Evolutionary conservation across 2,113 vertebrate species (phyloP).

Genomic region (Phocoena phocoena): DNA sequence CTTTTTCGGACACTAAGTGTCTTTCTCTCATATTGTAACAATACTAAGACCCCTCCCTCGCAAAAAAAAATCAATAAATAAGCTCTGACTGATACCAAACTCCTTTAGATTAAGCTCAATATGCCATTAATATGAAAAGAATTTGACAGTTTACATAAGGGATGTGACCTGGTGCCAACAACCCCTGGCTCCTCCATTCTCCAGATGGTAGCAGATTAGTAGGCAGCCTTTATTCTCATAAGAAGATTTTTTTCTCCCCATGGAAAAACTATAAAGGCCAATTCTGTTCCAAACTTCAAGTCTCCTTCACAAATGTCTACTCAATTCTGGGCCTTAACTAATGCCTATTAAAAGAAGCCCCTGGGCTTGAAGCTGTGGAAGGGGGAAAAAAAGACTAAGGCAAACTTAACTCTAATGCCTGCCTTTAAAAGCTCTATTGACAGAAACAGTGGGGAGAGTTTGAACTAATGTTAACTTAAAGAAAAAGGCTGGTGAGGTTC

Average conservation of each 20-base stretch:
- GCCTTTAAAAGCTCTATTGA: conserved; percentile 85
- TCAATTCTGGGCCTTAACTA: conserved; percentile 87
- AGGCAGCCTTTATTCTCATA: conserved; percentile 87
- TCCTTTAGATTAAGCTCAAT: conserved; percentile 85
- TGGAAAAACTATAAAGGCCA: conserved; percentile 87
- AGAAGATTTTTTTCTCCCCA: conserved; percentile 86
- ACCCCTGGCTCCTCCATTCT: conserved; percentile 89
- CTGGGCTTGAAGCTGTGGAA: conserved; percentile 79
- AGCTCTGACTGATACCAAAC: conserved; percentile 76
- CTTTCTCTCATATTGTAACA: conserved; percentile 58
- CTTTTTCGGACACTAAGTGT: neutral
- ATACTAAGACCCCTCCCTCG: conserved; percentile 24
- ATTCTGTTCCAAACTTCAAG: conserved; percentile 87
- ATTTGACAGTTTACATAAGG: conserved; percentile 93
- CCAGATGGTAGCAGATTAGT: conserved; percentile 90
- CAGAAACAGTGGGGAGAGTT: conserved; percentile 84
- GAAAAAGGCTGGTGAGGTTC: conserved; percentile 81
- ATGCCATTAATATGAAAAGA: conserved; percentile 89
- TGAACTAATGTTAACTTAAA: conserved; percentile 83
- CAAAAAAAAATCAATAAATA: conserved; percentile 81
- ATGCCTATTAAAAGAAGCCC: conserved; percentile 86
- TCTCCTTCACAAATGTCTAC: conserved; percentile 88
- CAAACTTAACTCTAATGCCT: conserved; percentile 83
- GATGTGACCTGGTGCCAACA: conserved; percentile 90
- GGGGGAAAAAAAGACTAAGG: conserved; percentile 72